Conservation (phyloP, 2,797 vertebrate genomes). For the Poeciliopsis gracilis region DNA sequence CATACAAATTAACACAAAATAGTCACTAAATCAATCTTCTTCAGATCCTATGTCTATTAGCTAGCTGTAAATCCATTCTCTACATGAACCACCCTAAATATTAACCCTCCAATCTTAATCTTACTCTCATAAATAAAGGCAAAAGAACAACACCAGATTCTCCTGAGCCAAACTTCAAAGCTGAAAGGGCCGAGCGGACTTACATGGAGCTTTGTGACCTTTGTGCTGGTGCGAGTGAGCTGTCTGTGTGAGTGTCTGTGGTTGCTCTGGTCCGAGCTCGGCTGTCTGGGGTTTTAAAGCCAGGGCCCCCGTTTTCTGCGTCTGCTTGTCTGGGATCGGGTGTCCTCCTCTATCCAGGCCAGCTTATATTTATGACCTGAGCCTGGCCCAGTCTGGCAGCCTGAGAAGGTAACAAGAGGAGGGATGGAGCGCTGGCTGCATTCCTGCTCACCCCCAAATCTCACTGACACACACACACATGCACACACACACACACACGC, state of each 20-base stretch:
- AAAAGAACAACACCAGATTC: slow-evolving; percentile 40
- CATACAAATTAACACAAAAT: neutral
- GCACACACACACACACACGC: slow-evolving; percentile 35
- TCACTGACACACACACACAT: slow-evolving; percentile 36
- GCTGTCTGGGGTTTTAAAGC: slow-evolving; percentile 57
- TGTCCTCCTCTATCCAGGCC: slow-evolving; percentile 63
- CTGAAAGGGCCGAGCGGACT: slow-evolving; percentile 31
- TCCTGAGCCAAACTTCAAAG: slow-evolving; percentile 47
- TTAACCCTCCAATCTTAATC: slow-evolving; percentile 20
- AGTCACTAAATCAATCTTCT: neutral
- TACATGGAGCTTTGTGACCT: slow-evolving; percentile 56
- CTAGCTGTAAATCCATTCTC: slow-evolving; percentile 35
- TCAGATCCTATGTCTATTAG: neutral
- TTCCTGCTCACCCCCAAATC: slow-evolving; percentile 51
- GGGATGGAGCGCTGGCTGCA: slow-evolving; percentile 34
- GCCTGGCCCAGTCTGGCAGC: slow-evolving; percentile 46
- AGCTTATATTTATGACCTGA: slow-evolving; percentile 76
- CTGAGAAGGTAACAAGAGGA: slow-evolving; percentile 44
- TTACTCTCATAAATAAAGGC: slow-evolving; percentile 32
- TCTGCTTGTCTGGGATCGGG: slow-evolving; percentile 60
- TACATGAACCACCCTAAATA: slow-evolving; percentile 39
- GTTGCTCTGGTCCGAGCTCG: slow-evolving; percentile 41
- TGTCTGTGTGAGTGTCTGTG: slow-evolving; percentile 30
- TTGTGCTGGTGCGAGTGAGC: slow-evolving; percentile 51
- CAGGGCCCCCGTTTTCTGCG: slow-evolving; percentile 40